Conservation (phyloP, 1,140 invertebrate genomes). For the Drosophila simulans region DNA sequence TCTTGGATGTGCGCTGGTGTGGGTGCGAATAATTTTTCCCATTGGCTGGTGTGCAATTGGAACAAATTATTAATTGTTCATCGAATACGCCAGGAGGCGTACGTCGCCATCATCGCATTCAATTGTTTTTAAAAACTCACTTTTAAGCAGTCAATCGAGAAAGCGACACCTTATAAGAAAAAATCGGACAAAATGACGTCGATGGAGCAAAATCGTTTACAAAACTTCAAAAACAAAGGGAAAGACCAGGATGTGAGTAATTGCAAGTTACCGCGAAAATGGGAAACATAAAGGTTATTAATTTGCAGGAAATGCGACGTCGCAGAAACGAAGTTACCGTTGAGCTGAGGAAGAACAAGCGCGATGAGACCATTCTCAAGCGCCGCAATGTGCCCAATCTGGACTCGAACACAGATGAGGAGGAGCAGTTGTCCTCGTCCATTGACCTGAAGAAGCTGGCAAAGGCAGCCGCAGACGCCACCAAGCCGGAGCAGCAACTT, state of each 20-base stretch:
- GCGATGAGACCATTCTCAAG: slow-evolving; percentile 98
- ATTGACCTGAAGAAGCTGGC: slow-evolving; percentile 88
- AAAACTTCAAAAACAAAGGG: slow-evolving; percentile 98
- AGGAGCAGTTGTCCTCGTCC: slow-evolving; percentile 86
- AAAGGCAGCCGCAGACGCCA: slow-evolving; percentile 89
- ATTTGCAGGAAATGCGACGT: slow-evolving; percentile 95
- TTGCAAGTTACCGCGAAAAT: background rate
- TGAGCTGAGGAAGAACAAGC: slow-evolving; percentile 97
- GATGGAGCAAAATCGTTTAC: slow-evolving; percentile 88
- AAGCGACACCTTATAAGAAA: slow-evolving; percentile 8
- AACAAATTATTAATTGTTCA: slow-evolving; percentile 50
- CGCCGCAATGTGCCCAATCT: slow-evolving; percentile 95
- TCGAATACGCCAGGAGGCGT: slow-evolving; percentile 27
- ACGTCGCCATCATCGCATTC: slow-evolving; percentile 26
- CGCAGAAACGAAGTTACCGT: slow-evolving; percentile 97
- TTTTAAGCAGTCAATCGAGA: slow-evolving; percentile 16
- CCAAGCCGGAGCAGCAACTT: slow-evolving; percentile 90
- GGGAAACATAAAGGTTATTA: background rate
- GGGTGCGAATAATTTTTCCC: slow-evolving; percentile 49
- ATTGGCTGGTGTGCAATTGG: slow-evolving; percentile 54
- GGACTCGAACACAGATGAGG: slow-evolving; percentile 93
- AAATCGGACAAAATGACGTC: slow-evolving; percentile 64
- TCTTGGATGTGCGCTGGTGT: slow-evolving; percentile 29
- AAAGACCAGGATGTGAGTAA: slow-evolving; percentile 98
- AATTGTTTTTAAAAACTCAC: slow-evolving; percentile 34